These are phyloP conservation scores for Nothocercus nigrocapillus DNA, from an alignment of 2,113 vertebrate species.

Conservation along the genomic window DNA sequence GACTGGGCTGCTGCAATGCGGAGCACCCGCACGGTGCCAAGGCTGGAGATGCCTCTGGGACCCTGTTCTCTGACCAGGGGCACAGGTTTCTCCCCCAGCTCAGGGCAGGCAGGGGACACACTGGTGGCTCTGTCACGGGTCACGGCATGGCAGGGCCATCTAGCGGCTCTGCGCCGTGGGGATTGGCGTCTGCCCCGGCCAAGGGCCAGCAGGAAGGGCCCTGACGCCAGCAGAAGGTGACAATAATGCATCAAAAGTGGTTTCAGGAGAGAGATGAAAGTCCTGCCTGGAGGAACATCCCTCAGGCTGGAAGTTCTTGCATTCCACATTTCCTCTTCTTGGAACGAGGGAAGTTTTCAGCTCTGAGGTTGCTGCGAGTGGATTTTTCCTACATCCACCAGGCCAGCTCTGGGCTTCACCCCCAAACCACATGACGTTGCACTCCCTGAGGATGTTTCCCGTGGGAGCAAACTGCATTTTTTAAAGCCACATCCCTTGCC, in stretches of 20 bases:
- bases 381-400: background rate
- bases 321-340: constrained; percentile 21
- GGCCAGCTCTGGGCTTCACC: background rate
- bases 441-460: background rate
- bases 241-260: background rate
- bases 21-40: no score
- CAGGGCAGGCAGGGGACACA: background rate
- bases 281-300: constrained; percentile 25
- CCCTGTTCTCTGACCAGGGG: background rate
- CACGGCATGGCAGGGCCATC: background rate
- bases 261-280: background rate
- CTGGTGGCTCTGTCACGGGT: background rate
- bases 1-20: no score
- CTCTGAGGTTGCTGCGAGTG: background rate
- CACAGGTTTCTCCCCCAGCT: background rate
- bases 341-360: constrained; percentile 20
- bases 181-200: background rate
- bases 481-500: background rate
- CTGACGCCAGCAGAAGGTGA: background rate
- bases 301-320: constrained; percentile 8
- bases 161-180: accelerated
- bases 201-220: background rate
- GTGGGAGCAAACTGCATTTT: background rate
- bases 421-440: accelerated
- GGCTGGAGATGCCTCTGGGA: no score